phyloP scores from a whole-genome alignment of 2,797 vertebrate genomes.

The Naso thynnoides region DNA sequence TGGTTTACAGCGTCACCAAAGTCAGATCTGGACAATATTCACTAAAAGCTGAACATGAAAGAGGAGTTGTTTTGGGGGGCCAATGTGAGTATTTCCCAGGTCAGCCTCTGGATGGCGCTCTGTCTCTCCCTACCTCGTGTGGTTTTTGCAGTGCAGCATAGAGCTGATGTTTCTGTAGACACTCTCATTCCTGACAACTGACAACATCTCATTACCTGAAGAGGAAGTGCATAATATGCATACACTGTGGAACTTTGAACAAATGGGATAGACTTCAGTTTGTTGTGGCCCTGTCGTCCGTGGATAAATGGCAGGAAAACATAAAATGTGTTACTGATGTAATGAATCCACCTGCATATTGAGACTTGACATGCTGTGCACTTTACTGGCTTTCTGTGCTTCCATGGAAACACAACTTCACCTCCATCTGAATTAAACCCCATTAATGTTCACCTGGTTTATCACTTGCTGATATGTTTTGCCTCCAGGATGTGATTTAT shows the following conservation, averaged over 20 bases:
- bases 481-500: background rate
- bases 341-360: slow-evolving; percentile 1
- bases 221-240: background rate
- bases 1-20: slow-evolving; percentile 13
- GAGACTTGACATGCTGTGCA: slow-evolving; percentile 13
- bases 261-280: too few relatives aligned
- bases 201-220: background rate
- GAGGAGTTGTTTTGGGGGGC: background rate
- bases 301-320: background rate
- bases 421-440: slow-evolving; percentile 20
- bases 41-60: background rate
- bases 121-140: slow-evolving; percentile 36
- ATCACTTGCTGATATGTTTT: background rate
- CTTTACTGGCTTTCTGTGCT: slow-evolving; percentile 7
- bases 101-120: slow-evolving; percentile 56
- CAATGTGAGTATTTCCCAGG: slow-evolving; percentile 12
- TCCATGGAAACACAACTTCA: slow-evolving; percentile 45
- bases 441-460: slow-evolving; percentile 17
- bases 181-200: background rate
- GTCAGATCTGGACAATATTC: slow-evolving; percentile 26
- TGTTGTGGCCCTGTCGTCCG: background rate
- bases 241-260: background rate
- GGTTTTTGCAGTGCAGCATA: slow-evolving; percentile 65
- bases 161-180: slow-evolving; percentile 30
- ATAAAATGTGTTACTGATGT: slow-evolving; percentile 23